These are phyloP conservation scores for Sciurus vulgaris DNA, from an alignment of 2,797 vertebrate species.

Conservation along the genomic window DNA sequence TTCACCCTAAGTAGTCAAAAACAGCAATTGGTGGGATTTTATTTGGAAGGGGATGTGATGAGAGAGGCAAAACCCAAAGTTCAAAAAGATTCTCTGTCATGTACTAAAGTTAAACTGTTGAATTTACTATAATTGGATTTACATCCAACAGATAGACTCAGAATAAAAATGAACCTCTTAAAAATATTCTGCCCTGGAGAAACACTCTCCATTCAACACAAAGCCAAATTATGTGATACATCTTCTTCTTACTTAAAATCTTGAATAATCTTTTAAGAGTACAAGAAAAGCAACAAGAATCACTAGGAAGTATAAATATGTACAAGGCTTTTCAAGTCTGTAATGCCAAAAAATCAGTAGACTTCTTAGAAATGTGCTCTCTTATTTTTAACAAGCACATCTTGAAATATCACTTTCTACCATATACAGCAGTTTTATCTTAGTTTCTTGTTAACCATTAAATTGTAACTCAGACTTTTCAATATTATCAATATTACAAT, in stretches of 20 bases:
- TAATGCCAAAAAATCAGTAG: background rate
- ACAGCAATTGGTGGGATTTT: slow-evolving; percentile 17
- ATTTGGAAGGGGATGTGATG: background rate
- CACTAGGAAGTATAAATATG: background rate
- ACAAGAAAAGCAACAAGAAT: slow-evolving; percentile 44
- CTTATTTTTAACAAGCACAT: slow-evolving; percentile 42
- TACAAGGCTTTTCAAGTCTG: slow-evolving; percentile 1
- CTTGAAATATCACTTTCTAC: slow-evolving; percentile 28
- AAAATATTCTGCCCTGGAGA: background rate
- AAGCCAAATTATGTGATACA: background rate
- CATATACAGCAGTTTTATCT: background rate
- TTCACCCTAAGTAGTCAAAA: slow-evolving; percentile 1
- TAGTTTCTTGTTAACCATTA: background rate
- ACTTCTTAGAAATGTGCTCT: background rate
- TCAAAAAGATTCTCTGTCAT: background rate
- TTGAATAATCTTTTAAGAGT: background rate
- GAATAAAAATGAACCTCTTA: background rate
- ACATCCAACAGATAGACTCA: background rate
- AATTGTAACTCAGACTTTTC: background rate
- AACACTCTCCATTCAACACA: background rate
- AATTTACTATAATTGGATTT: slow-evolving; percentile 7
- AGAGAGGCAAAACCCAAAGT: background rate
- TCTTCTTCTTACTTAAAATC: background rate
- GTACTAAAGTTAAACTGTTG: background rate
- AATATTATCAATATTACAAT: background rate